phyloP scores from a whole-genome alignment of 2,113 vertebrate species.

The Oncorhynchus nerka region DNA sequence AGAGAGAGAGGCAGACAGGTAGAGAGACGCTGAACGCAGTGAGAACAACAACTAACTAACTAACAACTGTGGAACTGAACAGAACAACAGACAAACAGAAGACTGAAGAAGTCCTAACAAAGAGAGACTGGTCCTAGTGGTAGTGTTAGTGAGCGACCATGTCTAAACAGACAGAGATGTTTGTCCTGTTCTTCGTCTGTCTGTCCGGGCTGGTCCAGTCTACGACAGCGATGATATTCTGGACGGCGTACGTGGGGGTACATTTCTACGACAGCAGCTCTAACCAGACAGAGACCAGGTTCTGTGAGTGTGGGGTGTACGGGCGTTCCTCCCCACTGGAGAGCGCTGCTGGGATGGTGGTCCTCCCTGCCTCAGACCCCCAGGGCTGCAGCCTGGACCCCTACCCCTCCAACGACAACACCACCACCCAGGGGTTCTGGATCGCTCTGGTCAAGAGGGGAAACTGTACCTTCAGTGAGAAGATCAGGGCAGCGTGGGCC shows the following conservation, averaged over 20 bases:
- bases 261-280: slow-evolving; percentile 28
- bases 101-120: slow-evolving; percentile 15
- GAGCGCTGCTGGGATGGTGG: slow-evolving; percentile 37
- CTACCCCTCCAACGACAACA: slow-evolving; percentile 43
- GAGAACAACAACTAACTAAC: slow-evolving; percentile 17
- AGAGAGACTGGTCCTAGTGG: slow-evolving; percentile 37
- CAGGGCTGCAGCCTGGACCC: slow-evolving; percentile 48
- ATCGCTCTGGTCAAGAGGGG: slow-evolving; percentile 87
- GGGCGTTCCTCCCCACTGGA: slow-evolving; percentile 50
- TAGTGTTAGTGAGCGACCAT: slow-evolving; percentile 49
- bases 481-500: slow-evolving; percentile 74
- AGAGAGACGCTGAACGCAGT: slow-evolving; percentile 40
- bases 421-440: slow-evolving; percentile 60
- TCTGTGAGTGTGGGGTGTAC: slow-evolving; percentile 68
- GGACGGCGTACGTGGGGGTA: slow-evolving; percentile 62
- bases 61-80: slow-evolving; percentile 44
- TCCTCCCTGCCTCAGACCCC: slow-evolving; percentile 56
- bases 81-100: slow-evolving; percentile 30
- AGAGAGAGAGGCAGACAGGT: too few relatives aligned
- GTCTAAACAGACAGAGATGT: slow-evolving; percentile 46
- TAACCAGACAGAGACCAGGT: slow-evolving; percentile 42
- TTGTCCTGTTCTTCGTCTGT: slow-evolving; percentile 53
- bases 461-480: slow-evolving; percentile 84
- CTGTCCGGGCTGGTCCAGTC: slow-evolving; percentile 51
- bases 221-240: slow-evolving; percentile 51